phyloP scores from a whole-genome alignment of 2,113 vertebrate genomes.

The Perca fluviatilis region DNA sequence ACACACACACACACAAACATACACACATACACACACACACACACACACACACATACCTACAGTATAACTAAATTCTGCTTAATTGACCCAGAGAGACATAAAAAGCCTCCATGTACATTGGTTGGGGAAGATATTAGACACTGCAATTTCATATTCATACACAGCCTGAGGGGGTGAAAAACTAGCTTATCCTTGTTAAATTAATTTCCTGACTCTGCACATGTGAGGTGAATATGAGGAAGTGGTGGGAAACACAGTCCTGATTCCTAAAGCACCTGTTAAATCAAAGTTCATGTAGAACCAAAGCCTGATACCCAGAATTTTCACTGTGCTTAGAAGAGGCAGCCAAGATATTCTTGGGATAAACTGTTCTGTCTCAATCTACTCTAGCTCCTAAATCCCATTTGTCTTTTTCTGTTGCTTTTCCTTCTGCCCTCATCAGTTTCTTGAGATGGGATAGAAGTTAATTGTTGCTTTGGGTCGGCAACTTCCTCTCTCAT shows the following conservation, averaged over 20 bases:
- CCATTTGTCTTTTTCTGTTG: constrained; percentile 31
- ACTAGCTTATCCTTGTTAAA: constrained; percentile 68
- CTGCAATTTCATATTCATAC: constrained; percentile 51
- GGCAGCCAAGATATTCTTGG: constrained; percentile 54
- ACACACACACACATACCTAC: not conserved
- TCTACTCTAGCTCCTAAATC: constrained; percentile 44
- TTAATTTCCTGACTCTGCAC: constrained; percentile 71
- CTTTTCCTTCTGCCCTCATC: constrained; percentile 44
- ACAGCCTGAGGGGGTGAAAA: constrained; percentile 58
- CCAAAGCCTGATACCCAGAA: constrained; percentile 43
- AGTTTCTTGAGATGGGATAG: constrained; percentile 38
- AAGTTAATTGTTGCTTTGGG: constrained; percentile 50
- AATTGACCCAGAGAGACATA: constrained; percentile 52
- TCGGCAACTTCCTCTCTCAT: constrained; percentile 27
- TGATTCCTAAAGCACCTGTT: constrained; percentile 74
- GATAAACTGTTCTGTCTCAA: constrained; percentile 65
- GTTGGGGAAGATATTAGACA: constrained; percentile 45
- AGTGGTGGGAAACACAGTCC: constrained; percentile 38
- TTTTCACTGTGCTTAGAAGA: constrained; percentile 37
- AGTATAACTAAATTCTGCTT: constrained; percentile 12
- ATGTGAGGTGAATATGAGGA: constrained; percentile 50
- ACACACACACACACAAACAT: constrained; percentile 10
- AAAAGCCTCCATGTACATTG: constrained; percentile 23
- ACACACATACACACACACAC: constrained; percentile 11
- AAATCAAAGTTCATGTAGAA: constrained; percentile 51